Base-by-base conservation (phyloP, 2,797 vertebrate genomes). In the Leptodactylus fallax region DNA sequence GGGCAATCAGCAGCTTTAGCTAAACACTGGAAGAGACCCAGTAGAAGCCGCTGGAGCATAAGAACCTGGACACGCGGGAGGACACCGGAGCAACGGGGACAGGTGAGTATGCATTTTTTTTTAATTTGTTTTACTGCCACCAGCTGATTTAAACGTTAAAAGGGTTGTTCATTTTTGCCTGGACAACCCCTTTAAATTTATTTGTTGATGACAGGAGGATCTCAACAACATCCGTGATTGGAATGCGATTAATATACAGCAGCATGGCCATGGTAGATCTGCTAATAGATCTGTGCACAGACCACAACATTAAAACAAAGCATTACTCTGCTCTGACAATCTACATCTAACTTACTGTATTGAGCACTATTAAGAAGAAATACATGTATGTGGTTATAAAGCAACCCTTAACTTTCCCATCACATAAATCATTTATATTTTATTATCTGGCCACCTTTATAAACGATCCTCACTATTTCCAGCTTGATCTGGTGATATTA, bases 391-490 rank as follows among this genome's bases (percentile, higher is more conserved):
- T 47, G 69, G 55, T 47, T 47, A 47, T 84, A 58, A 58, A 72
- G 69, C 19, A 58, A 19, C 11, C 25, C 36, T 23, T 16, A 74
- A n/a, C 25, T 25, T 21, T 49, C 12, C 27, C 53, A 45, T 74
- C 27, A 84, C 51, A 83, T 79, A 85, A 85, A 85, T 85, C 74
- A 85, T 67, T 55, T 58, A 78, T 65, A 79, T 53, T 85, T 85
- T 85, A 85, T 77, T 78, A 85, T 79, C 74, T 78, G 55, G 74
- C 36, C 74, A 85, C 76, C 60, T 36, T 79, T 74, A 79, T 67
- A 53, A 85, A 85, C 17, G 23, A 55, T 65, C 60, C 76, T 36
- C 27, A 27, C 71, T 53, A 78, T 67, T 78, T 84, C 36, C 74
- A 79, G 56, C 60, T 78, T 84, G 67, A 53, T n/a, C 13, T 49